Base-by-base conservation (phyloP, 2,113 vertebrate species). In the Paradisaea rubra region DNA sequence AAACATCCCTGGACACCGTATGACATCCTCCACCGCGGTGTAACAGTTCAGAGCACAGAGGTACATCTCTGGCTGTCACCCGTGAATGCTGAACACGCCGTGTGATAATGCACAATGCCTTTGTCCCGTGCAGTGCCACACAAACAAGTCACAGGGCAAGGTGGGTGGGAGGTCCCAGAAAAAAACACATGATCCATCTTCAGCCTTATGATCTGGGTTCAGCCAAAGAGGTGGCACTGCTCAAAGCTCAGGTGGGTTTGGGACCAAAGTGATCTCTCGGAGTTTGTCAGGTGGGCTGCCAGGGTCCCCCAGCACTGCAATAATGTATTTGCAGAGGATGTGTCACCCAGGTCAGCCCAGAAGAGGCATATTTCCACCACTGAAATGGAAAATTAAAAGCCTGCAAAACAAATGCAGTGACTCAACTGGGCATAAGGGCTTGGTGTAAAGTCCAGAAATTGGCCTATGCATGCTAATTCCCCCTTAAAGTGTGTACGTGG, bases 11-110 rank as follows among this genome's bases (percentile, higher is more conserved):
- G 87, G 86, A 92, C 82, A 72, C 78, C 3, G 63, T 47, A 76
- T 93, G 92, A 95, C 93, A 96, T 54, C 69, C 73, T 80, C 88
- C 71, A 44, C n/a, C 19, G 0, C 13, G 69, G 50, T 79, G 61
- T 88, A 77, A 92, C 37, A 92, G 90, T 44, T 94, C 81, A 93
- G 86, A 86, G 83, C 81, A 91, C n/a, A 2, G 81, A 60, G 52
- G 82, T 35, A 12, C 85, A 70, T 45, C 83, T 30, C 80, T 22
- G 64, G 59, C 20, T 76, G 74, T 24, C 53, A 56, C 57, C 60
- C 2, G 0, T 25, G 89, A 92, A 59, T 20, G 81, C 89, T 78
- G 70, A 87, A 65, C 50, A 49, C 0, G 1, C 73, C 39, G 10
- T 12, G 33, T 4, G 17, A 91, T 44, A 83, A 79, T 42, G 42